Evolutionary conservation across 1,140 invertebrate species (phyloP).

Genomic region (Aphidius ervi): DNA sequence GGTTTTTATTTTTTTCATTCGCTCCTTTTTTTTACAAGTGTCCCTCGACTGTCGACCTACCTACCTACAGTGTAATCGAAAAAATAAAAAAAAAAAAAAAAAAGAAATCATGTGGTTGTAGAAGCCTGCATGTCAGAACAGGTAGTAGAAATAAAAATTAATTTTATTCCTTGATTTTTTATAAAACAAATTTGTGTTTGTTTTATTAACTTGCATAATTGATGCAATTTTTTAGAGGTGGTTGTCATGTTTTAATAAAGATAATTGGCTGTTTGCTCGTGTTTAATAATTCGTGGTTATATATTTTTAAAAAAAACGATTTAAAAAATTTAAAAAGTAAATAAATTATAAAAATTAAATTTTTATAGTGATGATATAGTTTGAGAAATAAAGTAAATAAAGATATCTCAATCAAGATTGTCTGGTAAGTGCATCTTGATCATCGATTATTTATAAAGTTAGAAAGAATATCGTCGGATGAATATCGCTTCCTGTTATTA

Average conservation of each 20-base stretch:
- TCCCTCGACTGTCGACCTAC: too few relatives aligned
- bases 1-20: constrained; percentile 1
- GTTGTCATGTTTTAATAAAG: constrained; percentile 9
- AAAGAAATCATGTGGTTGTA: neutral
- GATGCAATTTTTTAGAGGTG: neutral
- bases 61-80: neutral
- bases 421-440: constrained; percentile 34
- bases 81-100: neutral
- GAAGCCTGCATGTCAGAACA: neutral
- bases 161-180: too few relatives aligned
- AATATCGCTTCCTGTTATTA: constrained; percentile 47
- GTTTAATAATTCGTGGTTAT: constrained; percentile 1
- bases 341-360: constrained; percentile 12
- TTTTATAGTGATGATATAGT: neutral
- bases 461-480: constrained; percentile 27
- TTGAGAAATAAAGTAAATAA: constrained; percentile 6
- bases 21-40: neutral
- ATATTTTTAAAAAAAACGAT: neutral
- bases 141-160: too few relatives aligned
- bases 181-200: too few relatives aligned
- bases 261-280: neutral
- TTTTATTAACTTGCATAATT: too few relatives aligned
- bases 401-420: constrained; percentile 29
- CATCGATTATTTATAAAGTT: constrained; percentile 34
- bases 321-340: too few relatives aligned